A percentile compares a stretch with the other conserved stretches of the same genome.
Evolutionary conservation across 64 coral and sea anemone species (phyloP).

Genomic region (Montipora sp.): DNA sequence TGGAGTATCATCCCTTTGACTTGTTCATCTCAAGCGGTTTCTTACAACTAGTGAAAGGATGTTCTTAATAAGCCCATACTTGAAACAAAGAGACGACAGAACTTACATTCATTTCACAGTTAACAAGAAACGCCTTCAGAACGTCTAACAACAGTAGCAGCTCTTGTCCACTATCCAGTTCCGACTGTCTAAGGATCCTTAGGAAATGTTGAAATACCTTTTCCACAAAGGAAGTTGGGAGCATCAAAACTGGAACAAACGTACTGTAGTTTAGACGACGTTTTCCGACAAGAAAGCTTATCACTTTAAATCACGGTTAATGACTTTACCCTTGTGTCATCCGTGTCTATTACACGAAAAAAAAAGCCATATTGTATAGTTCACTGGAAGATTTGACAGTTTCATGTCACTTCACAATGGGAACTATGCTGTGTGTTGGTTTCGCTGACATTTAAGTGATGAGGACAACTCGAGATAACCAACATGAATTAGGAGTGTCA

Average conservation of each 20-base stretch:
- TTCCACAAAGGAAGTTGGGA: slow-evolving; percentile 49
- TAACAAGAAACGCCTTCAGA: slow-evolving; percentile 40
- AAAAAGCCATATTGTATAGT: too few species aligned
- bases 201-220: slow-evolving; percentile 53
- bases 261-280: background rate
- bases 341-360: background rate
- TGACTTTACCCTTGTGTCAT: background rate
- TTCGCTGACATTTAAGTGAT: too few species aligned
- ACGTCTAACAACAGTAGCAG: slow-evolving; percentile 34
- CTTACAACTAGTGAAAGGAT: background rate
- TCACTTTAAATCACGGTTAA: too few species aligned
- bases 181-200: slow-evolving; percentile 27
- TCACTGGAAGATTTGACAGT: too few species aligned
- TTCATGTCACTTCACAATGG: too few species aligned
- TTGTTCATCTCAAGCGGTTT: background rate
- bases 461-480: too few species aligned
- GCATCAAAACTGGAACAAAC: slow-evolving; percentile 14
- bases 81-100: background rate
- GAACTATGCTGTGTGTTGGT: background rate
- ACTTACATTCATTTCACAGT: slow-evolving; percentile 62
- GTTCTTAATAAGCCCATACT: background rate
- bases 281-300: too few species aligned
- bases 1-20: too few species aligned
- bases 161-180: slow-evolving; percentile 20
- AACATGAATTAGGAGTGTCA: too few species aligned